Conservation (phyloP, 1,140 invertebrate genomes). For the Araneus ventricosus region DNA sequence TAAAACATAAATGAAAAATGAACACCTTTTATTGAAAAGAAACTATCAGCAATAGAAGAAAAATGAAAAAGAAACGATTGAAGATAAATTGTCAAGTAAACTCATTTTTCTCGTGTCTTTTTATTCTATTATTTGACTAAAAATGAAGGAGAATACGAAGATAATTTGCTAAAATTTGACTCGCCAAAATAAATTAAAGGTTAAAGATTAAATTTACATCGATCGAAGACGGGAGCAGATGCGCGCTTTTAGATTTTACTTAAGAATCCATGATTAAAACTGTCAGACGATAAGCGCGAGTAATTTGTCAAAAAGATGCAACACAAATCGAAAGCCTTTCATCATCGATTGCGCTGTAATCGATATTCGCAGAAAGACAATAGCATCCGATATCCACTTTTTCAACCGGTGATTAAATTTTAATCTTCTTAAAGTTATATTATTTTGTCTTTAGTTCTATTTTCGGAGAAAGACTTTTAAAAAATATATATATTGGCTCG, state of each 20-base stretch:
- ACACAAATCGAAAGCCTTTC: slow-evolving; percentile 2
- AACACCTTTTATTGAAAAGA: neutral
- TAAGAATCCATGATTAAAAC: slow-evolving; percentile 39
- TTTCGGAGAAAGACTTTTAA: no score
- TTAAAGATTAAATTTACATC: slow-evolving; percentile 28
- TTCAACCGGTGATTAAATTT: no score
- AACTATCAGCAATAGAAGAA: neutral
- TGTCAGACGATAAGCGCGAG: neutral
- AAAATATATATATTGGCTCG: no score
- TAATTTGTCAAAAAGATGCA: slow-evolving; percentile 41
- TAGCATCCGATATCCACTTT: no score
- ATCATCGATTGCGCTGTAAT: neutral
- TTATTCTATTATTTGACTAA: slow-evolving; percentile 28
- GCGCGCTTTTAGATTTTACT: slow-evolving; percentile 3
- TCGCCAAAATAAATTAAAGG: slow-evolving; percentile 37
- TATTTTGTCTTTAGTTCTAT: no score
- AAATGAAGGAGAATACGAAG: slow-evolving; percentile 17
- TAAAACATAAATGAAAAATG: slow-evolving; percentile 14
- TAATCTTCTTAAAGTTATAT: no score
- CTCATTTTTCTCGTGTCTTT: slow-evolving; percentile 14
- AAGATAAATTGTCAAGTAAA: neutral
- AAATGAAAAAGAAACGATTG: neutral
- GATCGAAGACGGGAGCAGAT: slow-evolving; percentile 2
- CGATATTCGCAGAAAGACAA: neutral
- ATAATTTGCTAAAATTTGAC: slow-evolving; percentile 39